Evolutionary conservation across 1,140 invertebrate species (phyloP).

Genomic region (Limonius californicus): DNA sequence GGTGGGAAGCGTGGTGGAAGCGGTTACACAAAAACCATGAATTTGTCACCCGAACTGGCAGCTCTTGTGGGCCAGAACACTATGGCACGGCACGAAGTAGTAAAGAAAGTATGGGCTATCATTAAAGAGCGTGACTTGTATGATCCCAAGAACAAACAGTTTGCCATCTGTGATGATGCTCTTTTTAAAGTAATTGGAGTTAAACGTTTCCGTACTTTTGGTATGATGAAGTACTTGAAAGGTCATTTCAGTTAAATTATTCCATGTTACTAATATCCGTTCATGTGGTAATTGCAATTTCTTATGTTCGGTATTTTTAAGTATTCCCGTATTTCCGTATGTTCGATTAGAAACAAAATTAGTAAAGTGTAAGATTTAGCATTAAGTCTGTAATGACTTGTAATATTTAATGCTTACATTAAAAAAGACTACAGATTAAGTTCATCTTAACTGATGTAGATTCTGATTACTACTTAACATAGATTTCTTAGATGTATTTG

Average conservation of each 20-base stretch:
- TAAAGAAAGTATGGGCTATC: slow-evolving; percentile 88
- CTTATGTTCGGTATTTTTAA: neutral
- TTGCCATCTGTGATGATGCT: slow-evolving; percentile 88
- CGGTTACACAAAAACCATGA: slow-evolving; percentile 77
- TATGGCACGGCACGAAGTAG: slow-evolving; percentile 88
- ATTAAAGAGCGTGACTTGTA: slow-evolving; percentile 90
- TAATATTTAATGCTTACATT: neutral
- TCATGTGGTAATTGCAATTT: neutral
- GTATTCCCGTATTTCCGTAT: neutral
- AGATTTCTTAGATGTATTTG: neutral
- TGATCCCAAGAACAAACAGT: slow-evolving; percentile 93
- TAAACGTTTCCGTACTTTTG: slow-evolving; percentile 86
- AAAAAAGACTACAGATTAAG: neutral
- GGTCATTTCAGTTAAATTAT: slow-evolving; percentile 67
- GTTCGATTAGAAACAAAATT: neutral
- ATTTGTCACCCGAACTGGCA: slow-evolving; percentile 80
- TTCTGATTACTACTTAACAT: neutral
- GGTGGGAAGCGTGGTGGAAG: slow-evolving; percentile 56
- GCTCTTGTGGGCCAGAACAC: slow-evolving; percentile 78
- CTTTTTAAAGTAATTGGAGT: slow-evolving; percentile 84
- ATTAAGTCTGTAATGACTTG: neutral
- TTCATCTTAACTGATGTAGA: neutral
- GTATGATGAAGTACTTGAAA: slow-evolving; percentile 94
- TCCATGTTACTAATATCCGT: neutral
- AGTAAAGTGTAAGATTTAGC: neutral